phyloP scores from a whole-genome alignment of 2,888 invertebrate species.

The Platypus cylindrus region DNA sequence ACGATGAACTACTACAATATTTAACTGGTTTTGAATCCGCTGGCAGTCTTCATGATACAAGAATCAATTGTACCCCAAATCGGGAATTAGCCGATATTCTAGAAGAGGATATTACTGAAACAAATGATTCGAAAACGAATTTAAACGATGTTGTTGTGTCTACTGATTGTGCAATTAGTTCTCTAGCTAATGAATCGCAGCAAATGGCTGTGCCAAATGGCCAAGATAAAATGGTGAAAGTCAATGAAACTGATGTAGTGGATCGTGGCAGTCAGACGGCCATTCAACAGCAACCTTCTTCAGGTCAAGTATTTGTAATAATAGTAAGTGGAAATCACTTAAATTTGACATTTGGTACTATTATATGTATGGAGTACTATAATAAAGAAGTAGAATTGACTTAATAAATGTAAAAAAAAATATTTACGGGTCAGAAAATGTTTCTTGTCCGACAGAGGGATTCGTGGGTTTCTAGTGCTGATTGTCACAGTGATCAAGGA shows the following conservation, averaged over 20 bases:
- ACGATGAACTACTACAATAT: conserved; percentile 12
- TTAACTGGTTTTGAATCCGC: conserved; percentile 13
- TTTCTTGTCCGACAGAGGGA: no score
- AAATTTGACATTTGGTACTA: no score
- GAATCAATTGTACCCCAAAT: conserved; percentile 4
- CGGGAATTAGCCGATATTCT: conserved; percentile 16
- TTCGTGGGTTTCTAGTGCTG: no score
- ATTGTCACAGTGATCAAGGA: no score
- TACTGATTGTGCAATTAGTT: not conserved
- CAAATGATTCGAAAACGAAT: conserved; percentile 6
- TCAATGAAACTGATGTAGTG: conserved; percentile 8
- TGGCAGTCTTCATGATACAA: conserved; percentile 6
- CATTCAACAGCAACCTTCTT: conserved; percentile 23
- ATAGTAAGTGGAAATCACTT: conserved; percentile 34
- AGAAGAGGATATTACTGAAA: conserved; percentile 13
- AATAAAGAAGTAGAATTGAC: no score
- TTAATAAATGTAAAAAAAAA: no score
- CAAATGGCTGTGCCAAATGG: conserved; percentile 20
- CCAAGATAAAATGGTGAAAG: conserved; percentile 34
- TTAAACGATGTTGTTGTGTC: not conserved
- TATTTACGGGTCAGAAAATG: no score
- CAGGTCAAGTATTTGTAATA: conserved; percentile 39
- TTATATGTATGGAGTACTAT: no score
- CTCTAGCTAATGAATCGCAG: not conserved
- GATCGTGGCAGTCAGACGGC: conserved; percentile 17